Base-by-base conservation (phyloP, 1,140 invertebrate species). In the Polypedilum vanderplanki region DNA sequence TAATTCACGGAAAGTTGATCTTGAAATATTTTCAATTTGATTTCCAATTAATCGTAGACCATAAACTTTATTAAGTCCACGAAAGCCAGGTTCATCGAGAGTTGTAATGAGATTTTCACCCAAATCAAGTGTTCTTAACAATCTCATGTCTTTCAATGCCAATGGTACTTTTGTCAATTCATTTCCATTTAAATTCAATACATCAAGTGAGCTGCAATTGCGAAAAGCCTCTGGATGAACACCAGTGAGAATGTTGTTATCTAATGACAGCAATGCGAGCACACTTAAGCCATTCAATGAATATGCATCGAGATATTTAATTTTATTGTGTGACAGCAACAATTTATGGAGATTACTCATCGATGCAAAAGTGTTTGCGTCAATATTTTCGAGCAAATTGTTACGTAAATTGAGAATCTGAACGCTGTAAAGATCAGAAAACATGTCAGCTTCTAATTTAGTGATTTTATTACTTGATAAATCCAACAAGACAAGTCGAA, bases 11-110 rank as follows among this genome's bases (percentile, higher is more conserved):
- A 97, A 95, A 12, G 90, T 88, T 40, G 89, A 87, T 80, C 91
- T 91, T 40, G 89, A 92, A 73, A 97, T 88, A 79, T 94, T 95
- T 80, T 92, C 90, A 76, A 97, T 85, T 79, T 90, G 90, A 85
- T 97, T 97, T 76, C 93, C 93, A 74, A 95, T 93, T 75, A 97
- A 83, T 12, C 93, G 85, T 41, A 97, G 83, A 0, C 93, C 93
- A 80, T 93, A 94, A 0, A 91, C 83, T 79, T 90, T 88, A 74
- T 88, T 88, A 83, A 96, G 87, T 3, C 93, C 93, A 75, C 90
- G 87, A 81, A 96, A 94, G 33, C 90, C 89, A 1, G 91, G 89
- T 76, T 92, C 90, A 76, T 92, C 89, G 75, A 97, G 83, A 75
- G 87, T 87, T 73, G 87, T 86, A 78, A 95, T 91, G 80, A 87